Conservation (phyloP, 1,140 invertebrate genomes). For the Popillia japonica region DNA sequence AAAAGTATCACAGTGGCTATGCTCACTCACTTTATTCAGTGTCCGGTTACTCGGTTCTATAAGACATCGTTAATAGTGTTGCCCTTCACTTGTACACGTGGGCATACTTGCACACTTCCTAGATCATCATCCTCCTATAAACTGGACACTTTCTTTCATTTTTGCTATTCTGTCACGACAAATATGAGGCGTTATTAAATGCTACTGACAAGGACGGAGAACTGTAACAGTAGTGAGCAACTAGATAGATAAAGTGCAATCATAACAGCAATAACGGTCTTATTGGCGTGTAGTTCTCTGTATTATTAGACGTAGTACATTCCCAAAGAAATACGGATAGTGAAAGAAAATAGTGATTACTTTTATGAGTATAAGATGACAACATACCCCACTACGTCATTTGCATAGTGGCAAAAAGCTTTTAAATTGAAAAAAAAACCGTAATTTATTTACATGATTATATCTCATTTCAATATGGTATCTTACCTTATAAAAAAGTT, state of each 20-base stretch:
- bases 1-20: constrained; percentile 18
- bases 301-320: not conserved
- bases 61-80: constrained; percentile 20
- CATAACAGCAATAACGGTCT: constrained; percentile 21
- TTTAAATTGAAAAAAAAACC: too few species aligned
- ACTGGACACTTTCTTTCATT: constrained; percentile 28
- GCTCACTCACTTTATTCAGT: constrained; percentile 1
- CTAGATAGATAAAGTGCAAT: not conserved
- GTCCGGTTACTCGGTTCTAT: constrained; percentile 19
- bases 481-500: too few species aligned
- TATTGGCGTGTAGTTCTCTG: not conserved
- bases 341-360: not conserved
- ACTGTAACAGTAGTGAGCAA: not conserved
- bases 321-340: not conserved
- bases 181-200: constrained; percentile 19
- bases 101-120: constrained; percentile 28
- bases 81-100: constrained; percentile 22
- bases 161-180: not conserved
- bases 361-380: too few species aligned
- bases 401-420: too few species aligned
- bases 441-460: not conserved
- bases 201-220: constrained; percentile 6
- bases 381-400: too few species aligned
- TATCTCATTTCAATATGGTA: too few species aligned
- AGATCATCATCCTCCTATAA: constrained; percentile 19